These are phyloP conservation scores for Blastobasis adustella DNA, from an alignment of 2,888 invertebrate species.

Conservation along the genomic window DNA sequence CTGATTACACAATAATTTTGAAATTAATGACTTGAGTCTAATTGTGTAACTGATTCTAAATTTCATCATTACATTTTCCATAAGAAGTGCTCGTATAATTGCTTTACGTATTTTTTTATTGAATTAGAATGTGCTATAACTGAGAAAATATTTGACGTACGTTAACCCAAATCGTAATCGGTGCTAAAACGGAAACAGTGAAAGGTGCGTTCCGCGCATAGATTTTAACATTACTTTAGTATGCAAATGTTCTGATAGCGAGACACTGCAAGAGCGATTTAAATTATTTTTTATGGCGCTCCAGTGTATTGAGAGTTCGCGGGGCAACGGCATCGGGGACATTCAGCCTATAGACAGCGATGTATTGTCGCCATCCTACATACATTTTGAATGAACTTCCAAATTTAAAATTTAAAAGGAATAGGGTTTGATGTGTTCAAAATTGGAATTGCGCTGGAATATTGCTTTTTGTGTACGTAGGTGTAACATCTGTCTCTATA, in stretches of 20 bases:
- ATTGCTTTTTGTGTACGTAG: neutral
- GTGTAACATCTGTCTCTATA: neutral
- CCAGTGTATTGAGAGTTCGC: conserved; percentile 69
- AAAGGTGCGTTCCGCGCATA: conserved; percentile 60
- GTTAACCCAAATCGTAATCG: conserved; percentile 1
- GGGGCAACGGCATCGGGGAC: conserved; percentile 41
- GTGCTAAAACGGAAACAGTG: conserved; percentile 29
- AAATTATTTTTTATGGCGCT: conserved; percentile 76
- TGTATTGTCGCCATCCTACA: conserved; percentile 38
- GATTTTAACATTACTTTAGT: conserved; percentile 75
- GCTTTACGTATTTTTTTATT: too few species aligned
- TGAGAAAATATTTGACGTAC: neutral
- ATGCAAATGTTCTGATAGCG: conserved; percentile 73
- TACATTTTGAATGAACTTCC: conserved; percentile 56
- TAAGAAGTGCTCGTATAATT: too few species aligned
- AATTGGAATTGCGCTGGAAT: neutral
- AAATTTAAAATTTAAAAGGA: conserved; percentile 33
- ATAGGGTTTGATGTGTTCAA: neutral
- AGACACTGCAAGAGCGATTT: conserved; percentile 73
- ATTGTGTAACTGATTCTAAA: too few species aligned
- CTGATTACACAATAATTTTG: too few species aligned
- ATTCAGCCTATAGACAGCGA: conserved; percentile 45
- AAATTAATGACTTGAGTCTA: too few species aligned
- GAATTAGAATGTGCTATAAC: too few species aligned
- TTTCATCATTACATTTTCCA: too few species aligned